Evolutionary conservation across 1,140 invertebrate genomes (phyloP), one percentile per base, ranked within the genome.

Genomic region (Oppia nitens): DNA sequence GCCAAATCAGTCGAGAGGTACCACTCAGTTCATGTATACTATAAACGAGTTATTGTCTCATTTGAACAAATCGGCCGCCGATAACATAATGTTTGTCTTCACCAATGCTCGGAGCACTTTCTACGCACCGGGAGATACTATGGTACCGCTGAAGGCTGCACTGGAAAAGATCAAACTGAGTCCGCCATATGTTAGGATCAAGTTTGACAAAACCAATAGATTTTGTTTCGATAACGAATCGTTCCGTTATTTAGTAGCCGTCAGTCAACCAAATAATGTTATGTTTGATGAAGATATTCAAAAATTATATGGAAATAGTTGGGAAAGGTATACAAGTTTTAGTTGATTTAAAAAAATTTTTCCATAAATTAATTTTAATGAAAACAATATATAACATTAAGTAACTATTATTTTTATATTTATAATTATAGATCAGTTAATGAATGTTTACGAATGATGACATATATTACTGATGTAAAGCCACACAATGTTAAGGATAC

Each of bases 1-100:
- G 25, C 61, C 63, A n/a, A 66, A 60, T 24, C 27, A 61, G 2
- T 3, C 57, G 23, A 26, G 61, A 32, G 24, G 64, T 11, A 51
- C 53, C 21, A 24, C 60, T 25, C 9, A 26, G 25, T 65, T 64
- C 28, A 32, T 55, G 24, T 64, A 61, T 50, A 64, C 62, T 48
- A 65, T 64, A 20, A 55, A 60, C 12, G 64, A 66, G 47, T 48
- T 64, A 21, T 27, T 64, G 2, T 47, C 27, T 24, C 64, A 66
- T 47, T 55, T 70, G 11, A 66, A 70, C 32, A 51, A 55, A 20
- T 64, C 63, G 52, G 65, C 66, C 1, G 47, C 23, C 14, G 2
- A 62, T 14, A 68, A 68, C 56, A 68, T 68, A 21, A 24, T 68
- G 2, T 68, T 68, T 55, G 63, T 29, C 12, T 64, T 63, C 50